Conservation (phyloP, 2,113 vertebrate species). For the Tragulus kanchil region DNA sequence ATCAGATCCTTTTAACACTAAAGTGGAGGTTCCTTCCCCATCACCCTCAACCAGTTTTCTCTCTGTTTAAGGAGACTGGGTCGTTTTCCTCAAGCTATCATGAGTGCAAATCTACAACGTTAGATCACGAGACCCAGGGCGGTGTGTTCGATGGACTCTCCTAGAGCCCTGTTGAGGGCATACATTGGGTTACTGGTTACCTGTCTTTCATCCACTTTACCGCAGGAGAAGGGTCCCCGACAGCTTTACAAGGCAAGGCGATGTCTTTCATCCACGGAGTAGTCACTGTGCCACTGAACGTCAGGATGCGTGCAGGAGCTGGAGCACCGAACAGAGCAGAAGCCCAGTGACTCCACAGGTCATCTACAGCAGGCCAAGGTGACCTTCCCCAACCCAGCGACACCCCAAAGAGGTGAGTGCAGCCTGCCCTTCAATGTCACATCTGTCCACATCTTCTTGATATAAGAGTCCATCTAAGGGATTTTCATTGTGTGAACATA, state of each 20-base stretch:
- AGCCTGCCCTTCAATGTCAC: accelerated
- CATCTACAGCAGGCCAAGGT: neutral
- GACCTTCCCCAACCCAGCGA: neutral
- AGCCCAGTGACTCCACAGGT: neutral
- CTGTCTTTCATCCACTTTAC: constrained; percentile 99
- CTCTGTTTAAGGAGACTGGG: neutral
- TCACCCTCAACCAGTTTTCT: accelerated
- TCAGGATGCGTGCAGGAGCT: constrained; percentile 97
- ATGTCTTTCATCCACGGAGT: constrained; percentile 99
- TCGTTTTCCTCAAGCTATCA: neutral
- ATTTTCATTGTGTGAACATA: neutral
- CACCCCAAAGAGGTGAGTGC: accelerated
- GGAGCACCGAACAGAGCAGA: constrained; percentile 52
- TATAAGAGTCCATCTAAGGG: accelerated
- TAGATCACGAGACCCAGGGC: neutral
- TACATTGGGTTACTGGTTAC: constrained; percentile 92
- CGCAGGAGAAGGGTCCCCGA: constrained; percentile 96
- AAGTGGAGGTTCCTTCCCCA: accelerated
- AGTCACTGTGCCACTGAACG: constrained; percentile 97
- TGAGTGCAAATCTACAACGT: accelerated
- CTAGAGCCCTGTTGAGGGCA: neutral
- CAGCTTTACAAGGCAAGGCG: constrained; percentile 96
- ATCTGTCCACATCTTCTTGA: accelerated
- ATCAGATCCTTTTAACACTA: neutral
- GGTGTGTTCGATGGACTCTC: accelerated